Evolutionary conservation across 1,140 invertebrate species (phyloP), one percentile per base, ranked within the genome.

Genomic region (Ceratitis capitata): DNA sequence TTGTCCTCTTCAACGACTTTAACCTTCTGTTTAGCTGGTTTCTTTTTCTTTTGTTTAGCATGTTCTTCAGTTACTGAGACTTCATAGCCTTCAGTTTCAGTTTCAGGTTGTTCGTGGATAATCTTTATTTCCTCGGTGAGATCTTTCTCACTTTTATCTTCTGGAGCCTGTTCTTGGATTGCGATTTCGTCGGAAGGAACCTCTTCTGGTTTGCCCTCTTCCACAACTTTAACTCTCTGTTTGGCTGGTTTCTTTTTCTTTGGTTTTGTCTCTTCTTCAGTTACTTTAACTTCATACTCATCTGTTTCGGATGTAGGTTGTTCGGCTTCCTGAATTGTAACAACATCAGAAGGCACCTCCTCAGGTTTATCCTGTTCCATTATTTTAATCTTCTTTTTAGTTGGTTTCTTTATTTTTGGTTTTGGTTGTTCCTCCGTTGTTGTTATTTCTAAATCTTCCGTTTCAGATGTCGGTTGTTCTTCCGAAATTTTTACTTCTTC

Each of bases 191-290:
- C 64, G 5, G 32, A 39, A 1, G 35, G 35, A 5, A 35, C 19
- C 6, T 69, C 35, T 0, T 69, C 64, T 16, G 64, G 64, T 19
- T 42, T 69, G 10, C 39, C 64, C 64, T 69, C 35, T 1, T 85
- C 82, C 29, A 58, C 49, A 9, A 82, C 74, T 7, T 74, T 78
- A 26, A 32, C 42, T 82, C 84, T 83, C 19, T 74, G n/a, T 58
- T 84, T 58, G 1, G 35, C n/a, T 9, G 49, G 19, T 45, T 86
- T 64, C 58, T 86, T 47, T 26, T 86, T 49, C 35, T 86, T 51
- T 23, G 32, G 47, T 78, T 78, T 47, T 56, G 29, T 26, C 39
- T 69, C 56, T 39, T 61, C 45, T 49, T 49, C 53, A 16, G 32
- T 69, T n/a, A 69, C 64, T 69, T 10, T 64, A 49, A 9, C 58